Conservation (phyloP, 92 coral and sea anemone genomes). For the Zoanthus sansibaricus region DNA sequence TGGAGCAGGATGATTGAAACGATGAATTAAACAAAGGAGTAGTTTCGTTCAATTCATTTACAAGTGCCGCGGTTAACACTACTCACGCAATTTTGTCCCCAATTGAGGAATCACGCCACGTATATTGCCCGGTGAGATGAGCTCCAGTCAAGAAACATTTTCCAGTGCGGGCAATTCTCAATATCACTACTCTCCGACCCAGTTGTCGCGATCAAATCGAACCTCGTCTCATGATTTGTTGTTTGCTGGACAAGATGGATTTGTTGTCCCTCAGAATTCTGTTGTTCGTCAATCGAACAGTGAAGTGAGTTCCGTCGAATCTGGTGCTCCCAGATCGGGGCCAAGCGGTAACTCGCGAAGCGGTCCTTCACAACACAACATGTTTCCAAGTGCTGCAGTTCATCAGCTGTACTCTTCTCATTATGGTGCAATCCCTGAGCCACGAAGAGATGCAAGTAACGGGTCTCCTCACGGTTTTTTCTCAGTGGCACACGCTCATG, state of each 20-base stretch:
- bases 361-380: conserved; percentile 83
- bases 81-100: conserved; percentile 89
- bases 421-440: conserved; percentile 88
- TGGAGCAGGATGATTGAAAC: conserved; percentile 73
- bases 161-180: conserved; percentile 73
- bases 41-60: conserved; percentile 80
- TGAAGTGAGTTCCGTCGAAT: conserved; percentile 70
- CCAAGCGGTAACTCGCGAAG: conserved; percentile 31
- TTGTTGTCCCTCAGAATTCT: conserved; percentile 66
- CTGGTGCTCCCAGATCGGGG: conserved; percentile 71
- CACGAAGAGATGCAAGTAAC: conserved; percentile 83
- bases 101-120: conserved; percentile 66
- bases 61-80: conserved; percentile 71
- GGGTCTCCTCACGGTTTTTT: conserved; percentile 95
- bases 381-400: conserved; percentile 87
- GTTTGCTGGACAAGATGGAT: conserved; percentile 81
- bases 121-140: conserved; percentile 71
- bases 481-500: conserved; percentile 94
- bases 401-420: conserved; percentile 89
- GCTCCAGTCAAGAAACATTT: conserved; percentile 82
- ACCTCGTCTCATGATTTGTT: conserved; percentile 86
- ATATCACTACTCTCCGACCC: conserved; percentile 79
- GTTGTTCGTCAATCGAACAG: conserved; percentile 82
- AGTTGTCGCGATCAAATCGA: conserved; percentile 81
- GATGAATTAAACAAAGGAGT: conserved; percentile 86